Evolutionary conservation across 2,113 vertebrate genomes (phyloP).

Genomic region (Nicator chloris): DNA sequence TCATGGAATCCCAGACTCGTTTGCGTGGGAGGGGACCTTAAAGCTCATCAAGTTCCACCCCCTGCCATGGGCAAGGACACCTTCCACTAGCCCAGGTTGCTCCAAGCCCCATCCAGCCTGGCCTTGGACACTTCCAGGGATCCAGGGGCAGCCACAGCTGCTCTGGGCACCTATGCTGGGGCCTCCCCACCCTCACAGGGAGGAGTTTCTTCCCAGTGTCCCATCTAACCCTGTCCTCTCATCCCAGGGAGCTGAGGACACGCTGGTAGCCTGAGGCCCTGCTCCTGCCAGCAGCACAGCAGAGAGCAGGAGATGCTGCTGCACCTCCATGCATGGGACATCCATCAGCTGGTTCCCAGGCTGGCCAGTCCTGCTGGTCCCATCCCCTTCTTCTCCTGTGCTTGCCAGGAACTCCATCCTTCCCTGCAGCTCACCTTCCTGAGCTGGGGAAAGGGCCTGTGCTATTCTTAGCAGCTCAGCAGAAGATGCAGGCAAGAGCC

Average conservation of each 20-base stretch:
- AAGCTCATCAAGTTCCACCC: neutral
- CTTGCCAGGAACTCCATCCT: neutral
- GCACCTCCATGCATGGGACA: rapidly evolving
- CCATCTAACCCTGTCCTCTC: neutral
- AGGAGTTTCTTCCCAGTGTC: neutral
- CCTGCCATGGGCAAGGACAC: neutral
- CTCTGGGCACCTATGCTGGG: neutral
- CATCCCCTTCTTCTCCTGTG: neutral
- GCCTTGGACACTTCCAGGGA: neutral
- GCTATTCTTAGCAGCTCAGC: neutral
- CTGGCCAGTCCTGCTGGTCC: rapidly evolving
- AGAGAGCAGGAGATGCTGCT: neutral
- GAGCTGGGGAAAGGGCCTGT: neutral
- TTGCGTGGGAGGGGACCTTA: neutral
- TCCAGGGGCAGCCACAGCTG: neutral
- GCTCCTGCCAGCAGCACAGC: neutral
- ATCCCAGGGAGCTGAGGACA: neutral
- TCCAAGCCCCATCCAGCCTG: rapidly evolving
- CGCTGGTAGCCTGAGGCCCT: neutral
- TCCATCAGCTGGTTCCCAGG: rapidly evolving
- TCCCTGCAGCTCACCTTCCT: neutral
- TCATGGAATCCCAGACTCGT: neutral
- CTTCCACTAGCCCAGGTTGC: rapidly evolving
- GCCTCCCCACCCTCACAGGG: neutral
- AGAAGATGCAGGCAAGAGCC: neutral